A percentile compares a stretch with the other conserved stretches of the same genome.
Evolutionary conservation across 2,113 vertebrate species (phyloP).

Genomic region (Calyptomena viridis): DNA sequence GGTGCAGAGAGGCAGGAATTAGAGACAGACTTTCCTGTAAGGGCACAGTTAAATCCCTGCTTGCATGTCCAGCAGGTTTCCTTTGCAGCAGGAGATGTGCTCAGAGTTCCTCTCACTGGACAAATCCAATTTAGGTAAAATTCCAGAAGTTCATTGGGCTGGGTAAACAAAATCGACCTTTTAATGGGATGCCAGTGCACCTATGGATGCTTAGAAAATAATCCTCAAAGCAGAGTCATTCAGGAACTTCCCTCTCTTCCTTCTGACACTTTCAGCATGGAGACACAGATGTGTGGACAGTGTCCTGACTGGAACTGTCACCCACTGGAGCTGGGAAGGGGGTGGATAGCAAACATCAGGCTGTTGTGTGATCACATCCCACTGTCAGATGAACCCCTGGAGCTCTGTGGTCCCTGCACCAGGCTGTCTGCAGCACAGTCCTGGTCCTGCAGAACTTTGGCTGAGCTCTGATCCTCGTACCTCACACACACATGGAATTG

Average conservation of each 20-base stretch:
- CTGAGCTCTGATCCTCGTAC: neutral
- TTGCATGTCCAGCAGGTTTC: neutral
- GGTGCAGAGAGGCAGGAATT: neutral
- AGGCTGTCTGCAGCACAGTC: neutral
- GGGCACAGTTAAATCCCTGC: neutral
- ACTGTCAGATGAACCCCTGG: neutral
- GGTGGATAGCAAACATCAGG: neutral
- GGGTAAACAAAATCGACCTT: neutral
- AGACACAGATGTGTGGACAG: neutral
- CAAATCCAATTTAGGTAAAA: neutral
- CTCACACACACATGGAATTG: accelerated
- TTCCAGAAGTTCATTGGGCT: neutral
- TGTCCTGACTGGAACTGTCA: neutral
- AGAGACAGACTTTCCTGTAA: neutral
- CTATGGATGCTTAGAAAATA: neutral
- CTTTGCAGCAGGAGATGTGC: neutral
- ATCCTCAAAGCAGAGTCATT: neutral
- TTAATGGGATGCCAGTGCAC: neutral
- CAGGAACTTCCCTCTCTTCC: neutral
- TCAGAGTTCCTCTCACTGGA: neutral
- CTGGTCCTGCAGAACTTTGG: neutral
- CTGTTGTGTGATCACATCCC: neutral
- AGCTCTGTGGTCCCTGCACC: neutral
- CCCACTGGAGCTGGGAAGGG: neutral
- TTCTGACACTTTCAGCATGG: neutral